phyloP scores from a whole-genome alignment of 2,797 vertebrate genomes.

The Oophaga sylvatica region DNA sequence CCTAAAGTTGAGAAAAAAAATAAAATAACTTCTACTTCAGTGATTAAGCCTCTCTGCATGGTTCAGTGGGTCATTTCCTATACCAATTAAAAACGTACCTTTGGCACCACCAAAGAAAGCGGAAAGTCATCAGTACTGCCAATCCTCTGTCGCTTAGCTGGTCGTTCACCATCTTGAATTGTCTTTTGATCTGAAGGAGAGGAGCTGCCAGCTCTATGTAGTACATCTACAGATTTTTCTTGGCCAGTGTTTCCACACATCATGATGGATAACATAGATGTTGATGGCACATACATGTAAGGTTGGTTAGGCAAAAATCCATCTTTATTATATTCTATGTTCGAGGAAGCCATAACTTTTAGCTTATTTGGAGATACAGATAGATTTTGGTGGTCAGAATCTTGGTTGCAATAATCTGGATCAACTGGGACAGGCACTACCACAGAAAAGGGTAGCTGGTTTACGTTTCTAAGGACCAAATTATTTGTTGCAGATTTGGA shows the following conservation, averaged over 20 bases:
- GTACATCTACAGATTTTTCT: constrained; percentile 24
- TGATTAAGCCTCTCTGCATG: not conserved
- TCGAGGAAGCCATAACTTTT: not conserved
- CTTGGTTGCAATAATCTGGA: constrained; percentile 67
- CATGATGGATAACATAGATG: constrained; percentile 80
- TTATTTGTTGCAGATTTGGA: constrained; percentile 56
- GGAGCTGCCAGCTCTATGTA: not conserved
- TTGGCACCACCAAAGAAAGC: constrained; percentile 71
- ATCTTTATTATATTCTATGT: constrained; percentile 65
- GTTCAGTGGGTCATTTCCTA: not conserved
- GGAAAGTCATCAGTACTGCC: constrained; percentile 66
- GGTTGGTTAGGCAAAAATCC: constrained; percentile 69
- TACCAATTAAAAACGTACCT: constrained; percentile 67
- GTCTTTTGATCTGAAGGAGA: constrained; percentile 66
- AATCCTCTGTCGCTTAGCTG: constrained; percentile 68
- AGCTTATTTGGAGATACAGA: constrained; percentile 59
- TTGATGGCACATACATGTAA: constrained; percentile 83
- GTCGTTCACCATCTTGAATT: constrained; percentile 64
- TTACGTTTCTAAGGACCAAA: constrained; percentile 35
- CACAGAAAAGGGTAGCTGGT: constrained; percentile 61
- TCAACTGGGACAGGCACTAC: constrained; percentile 67
- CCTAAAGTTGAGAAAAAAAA: not conserved
- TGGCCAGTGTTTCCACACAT: constrained; percentile 74
- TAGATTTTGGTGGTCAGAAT: constrained; percentile 61
- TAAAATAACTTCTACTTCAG: too few relatives aligned